Base-by-base conservation (phyloP, 2,797 vertebrate species). In the Sphenopsis melanotis region DNA sequence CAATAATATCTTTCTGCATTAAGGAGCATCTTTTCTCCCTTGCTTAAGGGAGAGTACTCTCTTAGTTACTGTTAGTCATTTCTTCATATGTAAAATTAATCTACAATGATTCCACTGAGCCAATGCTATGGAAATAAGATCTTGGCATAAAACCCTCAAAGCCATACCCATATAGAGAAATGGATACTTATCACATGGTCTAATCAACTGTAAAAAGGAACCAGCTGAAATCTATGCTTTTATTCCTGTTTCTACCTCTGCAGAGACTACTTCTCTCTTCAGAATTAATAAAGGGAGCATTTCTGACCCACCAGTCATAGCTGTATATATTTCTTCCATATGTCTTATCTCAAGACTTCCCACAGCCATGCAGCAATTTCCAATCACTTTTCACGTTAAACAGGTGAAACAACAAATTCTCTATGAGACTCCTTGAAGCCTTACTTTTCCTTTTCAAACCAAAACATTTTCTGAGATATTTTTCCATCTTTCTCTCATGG, bases 61-160 rank as follows among this genome's bases (percentile, higher is more conserved):
- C 26, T 63, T 52, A 53, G 12, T 81, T 93, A 61, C 71, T 93
- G 79, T 75, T 82, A 79, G 44, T 55, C 0, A 37, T 84, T 90
- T 94, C 61, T 95, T 93, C 74, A 90, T 60, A 83, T 11, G 26
- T 42, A 84, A 82, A 91, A 47, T 76, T 83, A 57, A 89, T 92
- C 69, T 68, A 36, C 44, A 82, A 8, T 44, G 4, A 88, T 64
- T 85, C 20, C n/a, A 61, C 32, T 55, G 18, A 64, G 20, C 4
- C 57, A 88, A n/a, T 12, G 9, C 19, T 46, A n/a, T 7, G 4
- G 61, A 86, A 94, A 83, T 47, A n/a, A 61, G 34, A 37, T 64
- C 70, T 61, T 71, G 36, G 39, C 50, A 81, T 53, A 74, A 78
- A 76, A 37, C 15, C 36, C 63, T 86, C 26, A 70, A 72, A 88